Evolutionary conservation across 2,888 invertebrate genomes (phyloP), one percentile per base, ranked within the genome.

Genomic region (Abrostola tripartita): DNA sequence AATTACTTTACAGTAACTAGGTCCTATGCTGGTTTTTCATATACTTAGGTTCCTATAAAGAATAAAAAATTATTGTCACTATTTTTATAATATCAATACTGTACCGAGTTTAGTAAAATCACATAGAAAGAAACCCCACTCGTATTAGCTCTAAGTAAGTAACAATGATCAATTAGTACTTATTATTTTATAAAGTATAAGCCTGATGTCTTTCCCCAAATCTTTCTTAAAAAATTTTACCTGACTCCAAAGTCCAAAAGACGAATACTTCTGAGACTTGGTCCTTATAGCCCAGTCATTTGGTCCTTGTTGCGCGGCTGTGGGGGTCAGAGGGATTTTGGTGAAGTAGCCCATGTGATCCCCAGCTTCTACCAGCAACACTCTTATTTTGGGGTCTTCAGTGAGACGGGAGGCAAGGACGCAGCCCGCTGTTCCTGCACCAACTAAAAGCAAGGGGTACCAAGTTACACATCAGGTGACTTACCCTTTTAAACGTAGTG

Each of bases 391-490:
- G 1, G 91, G 88, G 70, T 95, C 92, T 78, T 96, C 96, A 6
- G 96, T 95, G 12, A 97, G 93, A 1, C 96, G 92, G 0, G 96
- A 94, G 0, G 97, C 96, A 7, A 97, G 86, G 0, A 97, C 96
- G 76, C 96, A 96, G 8, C 97, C 97, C 0, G 96, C 95, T 37
- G 97, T 97, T 0, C 97, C 97, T 2, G 96, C 97, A 0, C 97
- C 97, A 56, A 97, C 97, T 97, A 52, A 7, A 61, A 68, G 8
- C 5, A 51, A 6, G n/a, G 5, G 8, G 14, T 7, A 8, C 24
- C 24, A 24, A 24, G 24, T 24, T 24, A 24, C 24, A 24, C 24
- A 4, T 24, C n/a, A 24, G 4, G 24, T 24, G 24, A 2, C 4
- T 24, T 24, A 24, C 24, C 4, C 24, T 24, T 24, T 24, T 24